Evolutionary conservation across 2,797 vertebrate genomes (phyloP).

Genomic region (Acomys russatus): DNA sequence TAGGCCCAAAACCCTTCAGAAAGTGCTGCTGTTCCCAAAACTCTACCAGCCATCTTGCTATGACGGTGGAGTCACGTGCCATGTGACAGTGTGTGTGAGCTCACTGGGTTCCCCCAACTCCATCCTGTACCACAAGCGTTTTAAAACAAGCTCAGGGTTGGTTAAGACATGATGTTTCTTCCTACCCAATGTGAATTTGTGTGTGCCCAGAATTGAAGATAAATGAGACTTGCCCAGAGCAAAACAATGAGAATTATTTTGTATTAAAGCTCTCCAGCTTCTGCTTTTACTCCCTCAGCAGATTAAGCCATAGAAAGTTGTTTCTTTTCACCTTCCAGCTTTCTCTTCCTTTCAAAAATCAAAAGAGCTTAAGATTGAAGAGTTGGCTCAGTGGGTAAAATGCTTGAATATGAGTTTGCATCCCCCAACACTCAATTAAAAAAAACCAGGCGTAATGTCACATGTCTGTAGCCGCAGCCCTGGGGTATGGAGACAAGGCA

Average conservation of each 20-base stretch:
- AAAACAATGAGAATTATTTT: conserved; percentile 46
- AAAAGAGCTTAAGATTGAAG: neutral
- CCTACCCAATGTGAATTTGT: conserved; percentile 14
- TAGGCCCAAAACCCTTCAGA: neutral
- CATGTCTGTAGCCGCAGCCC: neutral
- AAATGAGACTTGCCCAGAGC: conserved; percentile 17
- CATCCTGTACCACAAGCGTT: neutral
- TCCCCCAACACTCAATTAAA: neutral
- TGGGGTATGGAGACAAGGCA: neutral
- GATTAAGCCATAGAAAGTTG: neutral
- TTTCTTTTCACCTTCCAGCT: neutral
- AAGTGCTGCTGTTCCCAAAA: neutral
- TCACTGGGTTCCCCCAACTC: neutral
- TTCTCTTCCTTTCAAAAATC: conserved; percentile 33
- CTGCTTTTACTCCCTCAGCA: neutral
- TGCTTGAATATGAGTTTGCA: neutral
- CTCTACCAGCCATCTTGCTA: neutral
- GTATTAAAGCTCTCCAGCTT: neutral
- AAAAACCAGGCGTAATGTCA: neutral
- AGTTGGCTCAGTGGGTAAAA: neutral
- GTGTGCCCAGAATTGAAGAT: conserved; percentile 51
- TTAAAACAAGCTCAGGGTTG: neutral
- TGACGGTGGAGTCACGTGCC: neutral
- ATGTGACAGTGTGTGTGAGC: neutral
- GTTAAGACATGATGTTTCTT: neutral